These are phyloP conservation scores for Dermochelys coriacea DNA, from an alignment of 2,797 vertebrate species.

Conservation along the genomic window DNA sequence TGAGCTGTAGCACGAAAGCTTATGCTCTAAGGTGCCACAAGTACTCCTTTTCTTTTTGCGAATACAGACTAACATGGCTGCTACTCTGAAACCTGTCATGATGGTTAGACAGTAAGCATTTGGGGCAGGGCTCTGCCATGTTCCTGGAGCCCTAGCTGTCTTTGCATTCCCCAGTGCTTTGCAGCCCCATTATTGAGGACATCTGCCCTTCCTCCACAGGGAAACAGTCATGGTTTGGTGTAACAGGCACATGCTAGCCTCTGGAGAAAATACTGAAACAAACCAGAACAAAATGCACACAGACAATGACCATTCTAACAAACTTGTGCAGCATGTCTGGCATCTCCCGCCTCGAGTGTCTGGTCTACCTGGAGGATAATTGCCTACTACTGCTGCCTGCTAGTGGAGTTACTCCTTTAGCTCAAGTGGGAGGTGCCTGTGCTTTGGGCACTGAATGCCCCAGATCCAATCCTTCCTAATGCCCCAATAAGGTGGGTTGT, in stretches of 20 bases:
- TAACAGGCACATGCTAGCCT: neutral
- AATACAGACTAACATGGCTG: no score
- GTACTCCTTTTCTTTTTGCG: no score
- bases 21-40: no score
- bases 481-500: neutral
- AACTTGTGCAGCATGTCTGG: neutral
- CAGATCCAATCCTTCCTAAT: neutral
- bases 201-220: fast-evolving
- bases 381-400: neutral
- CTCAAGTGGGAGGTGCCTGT: neutral
- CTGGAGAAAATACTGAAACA: neutral
- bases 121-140: neutral
- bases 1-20: no score
- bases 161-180: neutral
- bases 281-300: neutral
- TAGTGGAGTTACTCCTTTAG: neutral
- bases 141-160: neutral
- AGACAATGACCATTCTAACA: neutral
- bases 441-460: neutral
- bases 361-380: neutral
- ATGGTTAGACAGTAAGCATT: no score
- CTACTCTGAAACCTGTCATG: no score
- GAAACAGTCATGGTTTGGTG: neutral
- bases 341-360: no score
- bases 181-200: neutral